Percentiles rank a stretch among this genome's conserved stretches.
Conservation (phyloP, 2,113 vertebrate species). For the Dromaius novaehollandiae region DNA sequence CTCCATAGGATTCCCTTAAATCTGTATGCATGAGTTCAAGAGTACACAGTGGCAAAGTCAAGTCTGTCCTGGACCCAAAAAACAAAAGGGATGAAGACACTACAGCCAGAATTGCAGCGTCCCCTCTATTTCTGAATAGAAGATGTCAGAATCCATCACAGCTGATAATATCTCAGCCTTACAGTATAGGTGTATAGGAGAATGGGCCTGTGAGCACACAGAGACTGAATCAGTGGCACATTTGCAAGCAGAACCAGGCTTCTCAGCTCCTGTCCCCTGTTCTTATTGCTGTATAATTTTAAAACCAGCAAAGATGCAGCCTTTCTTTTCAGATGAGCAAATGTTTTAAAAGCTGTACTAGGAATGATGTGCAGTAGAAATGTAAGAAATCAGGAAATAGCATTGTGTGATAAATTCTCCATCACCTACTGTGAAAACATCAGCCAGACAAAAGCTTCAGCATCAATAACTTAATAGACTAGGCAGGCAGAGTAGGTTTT, state of each 20-base stretch:
- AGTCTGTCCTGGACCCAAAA: background rate
- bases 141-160: background rate
- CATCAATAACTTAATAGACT: background rate
- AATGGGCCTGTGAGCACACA: background rate
- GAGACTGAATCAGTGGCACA: background rate
- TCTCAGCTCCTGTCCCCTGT: background rate
- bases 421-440: background rate
- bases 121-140: background rate
- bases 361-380: background rate
- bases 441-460: background rate
- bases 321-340: background rate
- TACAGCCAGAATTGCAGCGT: background rate
- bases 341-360: background rate
- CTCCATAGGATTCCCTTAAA: background rate
- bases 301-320: background rate
- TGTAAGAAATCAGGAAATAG: background rate
- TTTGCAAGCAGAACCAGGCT: background rate
- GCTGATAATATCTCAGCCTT: background rate
- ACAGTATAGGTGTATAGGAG: background rate
- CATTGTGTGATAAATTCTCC: background rate
- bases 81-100: background rate
- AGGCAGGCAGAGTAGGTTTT: background rate
- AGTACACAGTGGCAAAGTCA: background rate
- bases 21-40: background rate
- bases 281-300: background rate